Percentiles rank a stretch among this genome's conserved stretches.
These are phyloP conservation scores for Polyommatus icarus DNA, from an alignment of 2,888 invertebrate species.

Conservation along the genomic window DNA sequence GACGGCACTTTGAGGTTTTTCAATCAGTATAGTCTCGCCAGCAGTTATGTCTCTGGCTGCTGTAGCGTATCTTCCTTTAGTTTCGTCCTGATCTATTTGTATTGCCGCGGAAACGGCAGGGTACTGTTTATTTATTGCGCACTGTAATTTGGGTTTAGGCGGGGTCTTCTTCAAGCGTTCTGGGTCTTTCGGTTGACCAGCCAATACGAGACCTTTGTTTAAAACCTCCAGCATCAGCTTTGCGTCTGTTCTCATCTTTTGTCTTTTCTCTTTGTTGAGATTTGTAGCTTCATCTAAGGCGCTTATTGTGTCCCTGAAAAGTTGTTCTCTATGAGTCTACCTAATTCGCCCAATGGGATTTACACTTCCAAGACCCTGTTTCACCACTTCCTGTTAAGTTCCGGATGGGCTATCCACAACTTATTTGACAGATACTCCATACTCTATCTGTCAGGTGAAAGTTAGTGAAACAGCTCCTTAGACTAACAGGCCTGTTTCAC, in stretches of 20 bases:
- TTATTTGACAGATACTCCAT: too few relatives aligned
- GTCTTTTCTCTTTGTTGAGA: constrained; percentile 81
- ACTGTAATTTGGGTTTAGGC: constrained; percentile 65
- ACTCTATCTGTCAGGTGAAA: too few relatives aligned
- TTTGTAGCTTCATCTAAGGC: constrained; percentile 83
- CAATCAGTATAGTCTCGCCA: constrained; percentile 86
- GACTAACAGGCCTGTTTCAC: too few relatives aligned
- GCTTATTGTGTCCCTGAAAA: constrained; percentile 81
- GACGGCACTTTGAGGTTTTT: constrained; percentile 86
- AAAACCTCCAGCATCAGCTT: constrained; percentile 86
- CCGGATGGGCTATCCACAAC: too few relatives aligned
- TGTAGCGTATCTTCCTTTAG: constrained; percentile 86
- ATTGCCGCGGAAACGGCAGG: constrained; percentile 83
- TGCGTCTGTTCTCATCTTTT: constrained; percentile 83
- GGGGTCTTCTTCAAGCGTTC: constrained; percentile 60
- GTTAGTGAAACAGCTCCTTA: too few relatives aligned
- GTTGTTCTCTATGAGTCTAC: not conserved
- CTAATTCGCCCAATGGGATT: not conserved
- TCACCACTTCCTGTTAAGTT: too few relatives aligned
- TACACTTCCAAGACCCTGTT: not conserved
- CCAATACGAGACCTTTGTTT: constrained; percentile 80
- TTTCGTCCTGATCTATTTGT: constrained; percentile 80
- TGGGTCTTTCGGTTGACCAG: constrained; percentile 64
- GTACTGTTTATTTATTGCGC: constrained; percentile 70
- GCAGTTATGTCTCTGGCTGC: constrained; percentile 85